Percentiles rank a stretch among this genome's conserved stretches.
phyloP scores from a whole-genome alignment of 92 coral and sea anemone species.

The Phenganax subtilis region DNA sequence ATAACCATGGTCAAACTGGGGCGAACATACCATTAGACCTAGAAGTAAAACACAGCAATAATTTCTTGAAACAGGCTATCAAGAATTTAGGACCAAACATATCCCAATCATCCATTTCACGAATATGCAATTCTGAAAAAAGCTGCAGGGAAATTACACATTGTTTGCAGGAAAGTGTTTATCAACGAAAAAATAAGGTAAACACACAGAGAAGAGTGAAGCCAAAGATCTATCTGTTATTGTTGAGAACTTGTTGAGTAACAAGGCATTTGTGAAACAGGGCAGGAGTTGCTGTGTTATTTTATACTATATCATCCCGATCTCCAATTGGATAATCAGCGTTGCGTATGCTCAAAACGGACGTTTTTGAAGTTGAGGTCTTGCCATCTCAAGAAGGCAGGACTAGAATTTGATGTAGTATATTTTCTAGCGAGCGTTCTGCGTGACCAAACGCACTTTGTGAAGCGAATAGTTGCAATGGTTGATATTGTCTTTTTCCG shows the following conservation, averaged over 20 bases:
- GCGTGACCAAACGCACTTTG: too few species aligned
- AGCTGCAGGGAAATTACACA: neutral
- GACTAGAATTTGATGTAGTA: too few species aligned
- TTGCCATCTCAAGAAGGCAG: too few species aligned
- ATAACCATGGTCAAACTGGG: neutral
- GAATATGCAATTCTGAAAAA: neutral
- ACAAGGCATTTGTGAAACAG: constrained; percentile 12
- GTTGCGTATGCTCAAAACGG: too few species aligned
- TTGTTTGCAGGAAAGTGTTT: neutral
- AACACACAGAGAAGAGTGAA: too few species aligned
- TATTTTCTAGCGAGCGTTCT: too few species aligned
- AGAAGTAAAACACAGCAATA: constrained; percentile 22
- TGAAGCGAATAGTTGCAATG: too few species aligned
- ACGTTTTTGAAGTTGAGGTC: too few species aligned
- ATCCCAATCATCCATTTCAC: neutral
- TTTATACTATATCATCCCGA: too few species aligned
- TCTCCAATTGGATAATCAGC: too few species aligned
- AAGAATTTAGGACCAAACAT: constrained; percentile 5
- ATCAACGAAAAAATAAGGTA: too few species aligned
- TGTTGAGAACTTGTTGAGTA: constrained; percentile 28
- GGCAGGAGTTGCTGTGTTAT: neutral
- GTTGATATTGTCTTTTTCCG: too few species aligned
- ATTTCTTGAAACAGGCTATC: neutral
- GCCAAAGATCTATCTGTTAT: constrained; percentile 9
- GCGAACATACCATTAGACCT: constrained; percentile 12